phyloP scores from a whole-genome alignment of 1,140 invertebrate species.

The Coptotermes formosanus region DNA sequence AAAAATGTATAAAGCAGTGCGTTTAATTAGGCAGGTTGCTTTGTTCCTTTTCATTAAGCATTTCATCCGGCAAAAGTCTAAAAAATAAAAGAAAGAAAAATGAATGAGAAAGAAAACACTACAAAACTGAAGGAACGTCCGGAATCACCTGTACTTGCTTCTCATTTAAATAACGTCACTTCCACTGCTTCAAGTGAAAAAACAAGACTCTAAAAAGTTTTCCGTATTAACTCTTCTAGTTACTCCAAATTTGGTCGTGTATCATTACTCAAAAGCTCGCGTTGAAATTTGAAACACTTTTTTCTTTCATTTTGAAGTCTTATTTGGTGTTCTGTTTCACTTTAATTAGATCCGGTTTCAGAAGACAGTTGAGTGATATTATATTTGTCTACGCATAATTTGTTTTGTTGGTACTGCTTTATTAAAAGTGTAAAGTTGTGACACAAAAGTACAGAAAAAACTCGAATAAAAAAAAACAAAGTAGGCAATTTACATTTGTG shows the following conservation, averaged over 20 bases:
- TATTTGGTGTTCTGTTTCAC: not conserved
- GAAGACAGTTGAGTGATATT: not conserved
- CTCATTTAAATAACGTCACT: not conserved
- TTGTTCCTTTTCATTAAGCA: too few species aligned
- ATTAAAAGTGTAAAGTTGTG: not conserved
- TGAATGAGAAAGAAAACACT: not conserved
- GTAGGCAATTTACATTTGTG: not conserved
- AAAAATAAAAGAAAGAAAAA: not conserved
- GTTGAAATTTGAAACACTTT: not conserved
- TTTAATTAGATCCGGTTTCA: not conserved
- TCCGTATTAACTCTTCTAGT: not conserved
- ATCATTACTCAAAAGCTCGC: not conserved
- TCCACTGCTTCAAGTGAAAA: not conserved
- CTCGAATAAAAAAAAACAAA: not conserved
- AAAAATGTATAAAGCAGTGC: too few species aligned
- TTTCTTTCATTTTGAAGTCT: not conserved
- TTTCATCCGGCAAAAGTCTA: not conserved
- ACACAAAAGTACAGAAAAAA: not conserved
- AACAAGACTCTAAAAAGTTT: not conserved
- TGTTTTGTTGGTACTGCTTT: not conserved
- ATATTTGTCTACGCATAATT: conserved; percentile 6
- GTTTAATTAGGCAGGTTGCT: too few species aligned
- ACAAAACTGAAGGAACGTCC: not conserved
- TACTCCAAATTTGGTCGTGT: not conserved
- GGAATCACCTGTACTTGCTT: not conserved